phyloP scores from a whole-genome alignment of 1,140 invertebrate species.

The Eubasilissa regina region DNA sequence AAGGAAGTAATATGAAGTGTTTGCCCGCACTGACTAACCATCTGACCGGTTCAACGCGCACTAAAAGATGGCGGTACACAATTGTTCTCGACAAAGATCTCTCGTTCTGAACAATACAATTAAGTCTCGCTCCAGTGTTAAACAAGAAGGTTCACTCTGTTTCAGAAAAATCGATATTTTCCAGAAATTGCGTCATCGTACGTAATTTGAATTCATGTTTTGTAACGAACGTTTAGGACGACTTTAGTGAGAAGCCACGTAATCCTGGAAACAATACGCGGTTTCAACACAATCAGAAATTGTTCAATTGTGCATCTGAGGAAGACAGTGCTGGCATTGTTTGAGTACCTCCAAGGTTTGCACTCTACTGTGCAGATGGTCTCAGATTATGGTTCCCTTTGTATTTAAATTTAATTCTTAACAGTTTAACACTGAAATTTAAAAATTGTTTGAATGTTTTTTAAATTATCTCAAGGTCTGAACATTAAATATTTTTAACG shows the following conservation, averaged over 20 bases:
- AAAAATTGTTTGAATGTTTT: slow-evolving; percentile 29
- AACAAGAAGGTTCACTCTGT: not conserved
- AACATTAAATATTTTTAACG: not conserved
- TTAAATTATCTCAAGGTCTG: slow-evolving; percentile 32
- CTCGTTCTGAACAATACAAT: not conserved
- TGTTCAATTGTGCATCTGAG: slow-evolving; percentile 21
- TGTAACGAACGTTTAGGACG: slow-evolving; percentile 7
- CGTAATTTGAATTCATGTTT: not conserved
- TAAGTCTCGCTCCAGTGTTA: not conserved
- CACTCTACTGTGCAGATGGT: slow-evolving; percentile 5
- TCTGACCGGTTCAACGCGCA: too few relatives aligned
- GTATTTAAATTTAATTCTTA: slow-evolving; percentile 32
- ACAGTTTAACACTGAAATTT: not conserved
- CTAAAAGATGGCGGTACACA: too few relatives aligned
- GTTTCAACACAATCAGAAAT: slow-evolving; percentile 32
- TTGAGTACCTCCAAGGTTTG: slow-evolving; percentile 7
- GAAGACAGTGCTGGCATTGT: slow-evolving; percentile 28
- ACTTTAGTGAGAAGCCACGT: slow-evolving; percentile 9
- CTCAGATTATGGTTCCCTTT: slow-evolving; percentile 18
- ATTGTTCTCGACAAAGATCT: not conserved
- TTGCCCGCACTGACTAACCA: too few relatives aligned
- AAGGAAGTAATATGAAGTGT: too few relatives aligned
- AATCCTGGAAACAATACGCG: slow-evolving; percentile 19
- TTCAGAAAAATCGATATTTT: not conserved
- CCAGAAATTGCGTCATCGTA: not conserved